These are phyloP conservation scores for Morpho deidamia DNA, from an alignment of 2,888 invertebrate genomes.

Conservation along the genomic window DNA sequence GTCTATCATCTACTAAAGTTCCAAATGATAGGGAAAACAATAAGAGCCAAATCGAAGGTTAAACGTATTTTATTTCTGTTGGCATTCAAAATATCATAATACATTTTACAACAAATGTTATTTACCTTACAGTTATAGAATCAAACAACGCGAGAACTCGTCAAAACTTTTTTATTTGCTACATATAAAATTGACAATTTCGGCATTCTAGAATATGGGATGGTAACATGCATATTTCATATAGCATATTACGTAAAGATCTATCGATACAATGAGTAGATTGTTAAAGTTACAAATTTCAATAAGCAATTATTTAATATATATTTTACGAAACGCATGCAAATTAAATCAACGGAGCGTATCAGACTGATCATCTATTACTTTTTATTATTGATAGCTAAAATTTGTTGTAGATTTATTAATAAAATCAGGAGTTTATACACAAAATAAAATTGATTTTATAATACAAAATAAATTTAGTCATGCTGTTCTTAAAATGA, in stretches of 20 bases:
- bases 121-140: conserved; percentile 50
- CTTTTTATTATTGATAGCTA: too few species aligned
- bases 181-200: conserved; percentile 74
- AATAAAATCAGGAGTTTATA: too few species aligned
- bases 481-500: too few species aligned
- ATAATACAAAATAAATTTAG: too few species aligned
- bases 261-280: not conserved
- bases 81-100: conserved; percentile 71
- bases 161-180: conserved; percentile 54
- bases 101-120: conserved; percentile 72
- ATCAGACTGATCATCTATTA: too few species aligned
- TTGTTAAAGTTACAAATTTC: not conserved
- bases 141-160: conserved; percentile 52
- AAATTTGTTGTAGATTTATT: too few species aligned
- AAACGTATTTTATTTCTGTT: conserved; percentile 63
- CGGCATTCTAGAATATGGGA: conserved; percentile 38
- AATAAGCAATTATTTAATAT: too few species aligned
- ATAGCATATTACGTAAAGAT: not conserved
- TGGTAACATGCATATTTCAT: not conserved
- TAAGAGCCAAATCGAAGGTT: conserved; percentile 37
- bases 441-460: too few species aligned
- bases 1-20: too few species aligned
- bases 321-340: too few species aligned
- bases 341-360: too few species aligned
- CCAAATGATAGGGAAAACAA: not conserved